Evolutionary conservation across 2,797 vertebrate species (phyloP), one percentile per base, ranked within the genome.

Genomic region (Lerista edwardsae): DNA sequence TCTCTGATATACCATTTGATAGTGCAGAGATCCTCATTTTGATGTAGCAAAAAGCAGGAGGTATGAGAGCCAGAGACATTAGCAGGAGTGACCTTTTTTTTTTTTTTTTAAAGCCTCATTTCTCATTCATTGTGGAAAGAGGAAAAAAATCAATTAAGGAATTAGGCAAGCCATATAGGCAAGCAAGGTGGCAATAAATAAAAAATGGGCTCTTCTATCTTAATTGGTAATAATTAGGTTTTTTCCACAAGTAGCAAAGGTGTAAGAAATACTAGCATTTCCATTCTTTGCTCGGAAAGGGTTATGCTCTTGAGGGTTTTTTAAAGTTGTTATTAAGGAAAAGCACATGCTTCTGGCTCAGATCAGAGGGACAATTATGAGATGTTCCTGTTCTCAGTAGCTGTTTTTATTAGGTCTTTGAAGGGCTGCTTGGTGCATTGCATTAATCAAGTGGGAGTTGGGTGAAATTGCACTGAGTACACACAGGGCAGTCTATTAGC

Each of bases 191-290:
- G 72, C 85, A 89, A 94, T 86, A 87, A 90, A 90, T 84, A 44
- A 83, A 44, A 75, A 79, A 67, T 51, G 23, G 39, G 34, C 81
- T 51, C 51, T 76, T 67, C 39, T 25, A 29, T 44, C 75, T 89
- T 83, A 90, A 92, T 91, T 84, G 88, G 82, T 57, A 88, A 80
- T 89, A 91, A 91, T 91, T 90, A 86, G 81, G 85, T 79, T 88
- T 44, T 59, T 61, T 90, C 82, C 86, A 84, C 74, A 83, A 86
- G 77, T 89, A 86, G 83, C 23, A 25, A 76, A 91, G 25, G 74
- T 67, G 23, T 69, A 82, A 84, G 68, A 83, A 71, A 75, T 76
- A 84, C 71, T 55, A 81, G 65, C 39, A 80, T 75, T 85, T 80
- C 80, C 3, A 75, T 85, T 83, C 88, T 86, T 91, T 83, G 71